A percentile compares a stretch with the other conserved stretches of the same genome.
Conservation (phyloP, 2,797 vertebrate species). For the Chanos chanos region DNA sequence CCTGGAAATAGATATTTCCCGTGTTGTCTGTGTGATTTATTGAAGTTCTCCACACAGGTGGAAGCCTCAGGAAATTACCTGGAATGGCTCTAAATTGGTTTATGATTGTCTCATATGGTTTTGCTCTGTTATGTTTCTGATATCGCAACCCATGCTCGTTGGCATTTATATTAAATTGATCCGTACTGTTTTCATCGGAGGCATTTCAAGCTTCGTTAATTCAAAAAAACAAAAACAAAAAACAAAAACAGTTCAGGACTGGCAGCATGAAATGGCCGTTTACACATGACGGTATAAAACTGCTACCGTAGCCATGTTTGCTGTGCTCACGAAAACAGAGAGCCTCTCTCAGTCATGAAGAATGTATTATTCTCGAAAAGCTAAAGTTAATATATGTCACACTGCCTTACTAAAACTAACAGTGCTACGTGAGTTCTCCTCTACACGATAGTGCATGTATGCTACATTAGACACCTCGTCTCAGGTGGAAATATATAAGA, state of each 20-base stretch:
- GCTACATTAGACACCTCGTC: too few relatives aligned
- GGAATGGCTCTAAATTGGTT: slow-evolving; percentile 82
- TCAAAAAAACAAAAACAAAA: slow-evolving; percentile 35
- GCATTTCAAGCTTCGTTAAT: slow-evolving; percentile 70
- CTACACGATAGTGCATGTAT: too few relatives aligned
- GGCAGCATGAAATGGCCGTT: neutral
- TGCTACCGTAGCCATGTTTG: too few relatives aligned
- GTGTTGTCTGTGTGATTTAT: slow-evolving; percentile 81
- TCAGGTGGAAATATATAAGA: too few relatives aligned
- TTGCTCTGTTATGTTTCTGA: slow-evolving; percentile 68
- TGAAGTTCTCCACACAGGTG: slow-evolving; percentile 77
- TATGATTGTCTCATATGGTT: slow-evolving; percentile 78
- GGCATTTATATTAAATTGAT: slow-evolving; percentile 79
- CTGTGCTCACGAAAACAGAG: too few relatives aligned
- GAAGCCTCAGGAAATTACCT: slow-evolving; percentile 80
- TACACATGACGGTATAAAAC: too few relatives aligned
- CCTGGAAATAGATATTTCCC: slow-evolving; percentile 76
- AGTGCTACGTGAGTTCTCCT: too few relatives aligned
- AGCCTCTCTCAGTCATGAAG: too few relatives aligned
- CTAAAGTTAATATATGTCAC: too few relatives aligned
- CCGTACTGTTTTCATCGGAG: slow-evolving; percentile 68
- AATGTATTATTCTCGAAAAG: too few relatives aligned
- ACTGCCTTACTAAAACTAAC: too few relatives aligned
- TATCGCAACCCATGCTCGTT: slow-evolving; percentile 72
- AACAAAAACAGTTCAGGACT: neutral